Evolutionary conservation across 2,797 vertebrate species (phyloP).

Genomic region (Peromyscus nudipes): DNA sequence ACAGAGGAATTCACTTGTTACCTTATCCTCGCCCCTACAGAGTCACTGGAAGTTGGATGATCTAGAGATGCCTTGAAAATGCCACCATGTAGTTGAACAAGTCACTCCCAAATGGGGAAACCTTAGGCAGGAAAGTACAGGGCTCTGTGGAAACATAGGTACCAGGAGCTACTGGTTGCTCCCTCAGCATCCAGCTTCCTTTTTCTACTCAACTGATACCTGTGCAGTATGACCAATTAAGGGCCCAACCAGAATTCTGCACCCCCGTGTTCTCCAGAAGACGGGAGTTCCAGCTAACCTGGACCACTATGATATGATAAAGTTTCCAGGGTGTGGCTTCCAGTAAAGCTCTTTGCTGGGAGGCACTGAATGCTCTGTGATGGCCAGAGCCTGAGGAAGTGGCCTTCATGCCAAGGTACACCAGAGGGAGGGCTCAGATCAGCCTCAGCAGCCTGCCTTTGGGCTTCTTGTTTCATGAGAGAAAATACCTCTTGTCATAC

Average conservation of each 20-base stretch:
- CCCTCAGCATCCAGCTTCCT: not conserved
- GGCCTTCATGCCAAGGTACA: not conserved
- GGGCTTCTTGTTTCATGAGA: not conserved
- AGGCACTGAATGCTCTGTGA: not conserved
- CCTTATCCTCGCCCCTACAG: not conserved
- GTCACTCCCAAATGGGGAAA: not conserved
- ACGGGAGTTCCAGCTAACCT: not conserved
- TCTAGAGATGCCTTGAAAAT: not conserved
- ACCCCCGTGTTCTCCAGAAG: not conserved
- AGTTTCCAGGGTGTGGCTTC: not conserved
- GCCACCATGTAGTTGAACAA: not conserved
- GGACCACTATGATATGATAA: not conserved
- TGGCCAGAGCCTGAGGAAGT: not conserved
- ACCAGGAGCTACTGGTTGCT: not conserved
- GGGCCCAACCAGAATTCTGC: not conserved
- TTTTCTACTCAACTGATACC: not conserved
- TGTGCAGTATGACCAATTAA: not conserved
- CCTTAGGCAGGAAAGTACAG: not conserved
- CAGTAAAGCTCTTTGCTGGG: not conserved
- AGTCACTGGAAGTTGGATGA: not conserved
- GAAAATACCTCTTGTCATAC: not conserved
- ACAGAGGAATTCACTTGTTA: not conserved
- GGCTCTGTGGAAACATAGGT: not conserved
- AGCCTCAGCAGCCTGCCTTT: not conserved
- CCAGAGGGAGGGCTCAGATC: not conserved